Evolutionary conservation across 2,797 vertebrate genomes (phyloP), one percentile per base, ranked within the genome.

Genomic region (Tokudaia muenninki): DNA sequence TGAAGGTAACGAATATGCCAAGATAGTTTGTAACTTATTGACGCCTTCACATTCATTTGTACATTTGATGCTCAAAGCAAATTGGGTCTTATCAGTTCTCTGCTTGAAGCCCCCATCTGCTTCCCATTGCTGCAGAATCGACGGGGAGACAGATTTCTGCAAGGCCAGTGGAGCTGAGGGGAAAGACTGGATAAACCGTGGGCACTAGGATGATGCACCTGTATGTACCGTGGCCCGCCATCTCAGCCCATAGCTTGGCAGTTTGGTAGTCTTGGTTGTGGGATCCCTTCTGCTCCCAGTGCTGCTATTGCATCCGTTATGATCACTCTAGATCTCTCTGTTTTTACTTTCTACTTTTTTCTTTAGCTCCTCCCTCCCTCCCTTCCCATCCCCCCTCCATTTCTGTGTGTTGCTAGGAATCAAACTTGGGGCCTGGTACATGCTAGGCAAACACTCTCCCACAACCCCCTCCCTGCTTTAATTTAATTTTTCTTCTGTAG

Each of bases 11-110:
- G 61, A 89, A 87, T 83, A 95, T n/a, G 29, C 65, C 57, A 67
- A 31, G 55, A 50, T 92, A 47, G 79, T 94, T 82, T 61, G 50
- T 24, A 21, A 21, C 90, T 97, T 94, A 94, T 24, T 44, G 61
- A 92, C 41, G 70, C 70, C 16, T 95, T 70, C 50, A 90, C 13
- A 47, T 83, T 96, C 92, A 77, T 93, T 26, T 88, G 84, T 75
- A 90, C 26, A 16, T 95, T 81, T 93, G 94, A 96, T 87, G 75
- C 63, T 59, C 70, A 87, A 84, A 77, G 29, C 37, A 96, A 82
- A 90, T 95, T 86, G 63, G 41, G 61, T 96, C 57, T 96, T 94
- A 78, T 10, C 94, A 72, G 87, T 84, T 47, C 16, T 44, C 87
- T 92, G n/a, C 29, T 92, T 97, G 74, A 96, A 92, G 70, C 63